phyloP scores from a whole-genome alignment of 1,140 invertebrate species.

The Atopsyche davidsoni region DNA sequence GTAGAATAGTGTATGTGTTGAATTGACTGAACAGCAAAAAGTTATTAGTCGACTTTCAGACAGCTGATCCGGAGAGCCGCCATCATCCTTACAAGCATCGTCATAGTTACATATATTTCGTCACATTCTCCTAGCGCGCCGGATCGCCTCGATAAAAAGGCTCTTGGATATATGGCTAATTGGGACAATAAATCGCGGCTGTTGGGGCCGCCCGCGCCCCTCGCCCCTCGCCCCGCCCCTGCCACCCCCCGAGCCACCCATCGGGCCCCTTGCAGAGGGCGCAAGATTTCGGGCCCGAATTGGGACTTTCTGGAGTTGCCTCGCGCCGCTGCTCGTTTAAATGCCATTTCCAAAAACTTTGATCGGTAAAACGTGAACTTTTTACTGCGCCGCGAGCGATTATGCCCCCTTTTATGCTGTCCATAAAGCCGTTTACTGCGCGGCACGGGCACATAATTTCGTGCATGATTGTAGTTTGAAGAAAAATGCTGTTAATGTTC shows the following conservation, averaged over 20 bases:
- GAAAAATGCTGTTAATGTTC: slow-evolving; percentile 15
- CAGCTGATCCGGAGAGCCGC: too few species aligned
- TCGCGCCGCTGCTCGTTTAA: slow-evolving; percentile 10
- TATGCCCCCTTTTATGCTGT: slow-evolving; percentile 16
- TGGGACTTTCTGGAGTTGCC: slow-evolving; percentile 9
- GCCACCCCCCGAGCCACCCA: too few species aligned
- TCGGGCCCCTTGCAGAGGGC: too few species aligned
- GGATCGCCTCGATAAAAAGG: slow-evolving; percentile 7
- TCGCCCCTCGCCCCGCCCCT: too few species aligned
- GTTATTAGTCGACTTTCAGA: too few species aligned
- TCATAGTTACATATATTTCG: slow-evolving; percentile 27
- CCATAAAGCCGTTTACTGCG: slow-evolving; percentile 18
- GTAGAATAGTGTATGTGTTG: too few species aligned
- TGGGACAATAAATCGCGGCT: slow-evolving; percentile 29
- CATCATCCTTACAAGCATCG: slow-evolving; percentile 8
- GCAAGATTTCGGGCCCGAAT: background rate
- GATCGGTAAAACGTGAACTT: slow-evolving; percentile 20
- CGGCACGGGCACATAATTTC: slow-evolving; percentile 14
- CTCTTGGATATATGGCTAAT: slow-evolving; percentile 21
- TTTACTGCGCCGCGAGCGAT: slow-evolving; percentile 14
- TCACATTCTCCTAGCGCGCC: slow-evolving; percentile 17
- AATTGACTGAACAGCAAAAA: too few species aligned
- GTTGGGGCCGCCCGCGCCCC: too few species aligned
- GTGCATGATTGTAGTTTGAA: slow-evolving; percentile 11
- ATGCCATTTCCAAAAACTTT: slow-evolving; percentile 20